Percentiles rank a stretch among this genome's conserved stretches.
Conservation (phyloP, 2,888 invertebrate species). For the Lepidochitona cinerea region DNA sequence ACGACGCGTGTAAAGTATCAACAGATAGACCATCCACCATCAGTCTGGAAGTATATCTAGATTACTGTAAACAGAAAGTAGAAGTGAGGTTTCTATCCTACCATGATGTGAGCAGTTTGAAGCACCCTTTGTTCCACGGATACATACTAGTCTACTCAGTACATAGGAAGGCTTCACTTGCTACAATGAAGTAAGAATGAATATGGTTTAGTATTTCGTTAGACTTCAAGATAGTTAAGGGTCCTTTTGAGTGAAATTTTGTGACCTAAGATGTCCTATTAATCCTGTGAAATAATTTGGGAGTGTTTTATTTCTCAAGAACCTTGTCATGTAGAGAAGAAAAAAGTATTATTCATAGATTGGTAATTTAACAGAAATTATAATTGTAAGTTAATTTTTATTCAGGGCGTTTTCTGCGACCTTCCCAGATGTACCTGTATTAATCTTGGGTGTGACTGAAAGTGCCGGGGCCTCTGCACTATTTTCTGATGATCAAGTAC, state of each 20-base stretch:
- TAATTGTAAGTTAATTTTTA: too few relatives aligned
- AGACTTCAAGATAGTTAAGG: too few relatives aligned
- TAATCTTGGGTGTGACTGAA: constrained; percentile 89
- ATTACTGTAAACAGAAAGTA: constrained; percentile 83
- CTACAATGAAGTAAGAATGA: constrained; percentile 83
- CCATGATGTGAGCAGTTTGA: constrained; percentile 88
- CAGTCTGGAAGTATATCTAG: constrained; percentile 91
- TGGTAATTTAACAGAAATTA: too few relatives aligned
- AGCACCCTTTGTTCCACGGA: constrained; percentile 93
- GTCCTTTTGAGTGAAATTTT: too few relatives aligned
- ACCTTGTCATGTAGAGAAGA: too few relatives aligned
- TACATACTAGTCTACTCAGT: constrained; percentile 96
- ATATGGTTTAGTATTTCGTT: too few relatives aligned
- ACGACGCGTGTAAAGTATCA: constrained; percentile 88
- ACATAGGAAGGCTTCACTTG: constrained; percentile 93
- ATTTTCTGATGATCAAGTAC: constrained; percentile 90
- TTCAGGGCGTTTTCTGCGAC: constrained; percentile 91
- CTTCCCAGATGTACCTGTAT: constrained; percentile 93
- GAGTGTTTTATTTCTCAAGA: too few relatives aligned
- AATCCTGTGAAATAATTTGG: too few relatives aligned
- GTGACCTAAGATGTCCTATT: too few relatives aligned
- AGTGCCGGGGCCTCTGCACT: constrained; percentile 88
- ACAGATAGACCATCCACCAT: constrained; percentile 84
- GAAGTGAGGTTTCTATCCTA: constrained; percentile 92
- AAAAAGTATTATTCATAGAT: too few relatives aligned